These are phyloP conservation scores for Octonoba sinensis DNA, from an alignment of 2,888 invertebrate species.

Conservation along the genomic window DNA sequence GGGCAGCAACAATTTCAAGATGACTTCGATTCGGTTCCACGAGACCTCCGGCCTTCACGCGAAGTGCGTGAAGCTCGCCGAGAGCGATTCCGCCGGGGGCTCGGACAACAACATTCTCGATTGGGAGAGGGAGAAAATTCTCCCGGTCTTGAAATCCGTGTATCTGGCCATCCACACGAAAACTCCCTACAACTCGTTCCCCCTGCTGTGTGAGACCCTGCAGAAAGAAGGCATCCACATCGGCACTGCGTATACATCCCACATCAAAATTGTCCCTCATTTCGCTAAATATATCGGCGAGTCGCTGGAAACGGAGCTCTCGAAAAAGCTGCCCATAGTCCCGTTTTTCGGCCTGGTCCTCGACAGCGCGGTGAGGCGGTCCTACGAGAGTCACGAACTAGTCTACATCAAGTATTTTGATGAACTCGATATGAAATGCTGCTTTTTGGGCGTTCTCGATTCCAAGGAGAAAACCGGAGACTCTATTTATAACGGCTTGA, in stretches of 20 bases:
- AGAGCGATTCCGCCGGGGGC: neutral
- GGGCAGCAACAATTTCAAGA: slow-evolving; percentile 35
- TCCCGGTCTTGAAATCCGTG: slow-evolving; percentile 34
- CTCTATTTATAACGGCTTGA: slow-evolving; percentile 9
- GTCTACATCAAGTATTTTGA: slow-evolving; percentile 38
- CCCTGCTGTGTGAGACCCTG: slow-evolving; percentile 33
- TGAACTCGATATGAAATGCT: neutral
- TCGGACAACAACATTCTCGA: slow-evolving; percentile 1
- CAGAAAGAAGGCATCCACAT: slow-evolving; percentile 30
- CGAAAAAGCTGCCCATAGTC: slow-evolving; percentile 1
- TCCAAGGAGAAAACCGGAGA: slow-evolving; percentile 11
- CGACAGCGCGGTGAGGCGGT: slow-evolving; percentile 23
- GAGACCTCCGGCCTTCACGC: slow-evolving; percentile 28
- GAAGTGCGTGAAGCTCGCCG: slow-evolving; percentile 11
- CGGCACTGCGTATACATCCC: slow-evolving; percentile 34
- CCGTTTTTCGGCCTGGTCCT: slow-evolving; percentile 29
- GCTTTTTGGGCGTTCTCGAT: slow-evolving; percentile 30
- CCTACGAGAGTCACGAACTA: slow-evolving; percentile 38
- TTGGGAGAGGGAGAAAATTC: slow-evolving; percentile 15
- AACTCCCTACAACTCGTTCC: slow-evolving; percentile 33
- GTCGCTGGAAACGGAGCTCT: slow-evolving; percentile 15
- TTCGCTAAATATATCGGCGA: slow-evolving; percentile 39
- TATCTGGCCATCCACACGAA: slow-evolving; percentile 33
- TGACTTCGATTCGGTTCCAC: slow-evolving; percentile 23
- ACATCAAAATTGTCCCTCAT: slow-evolving; percentile 34